A percentile compares a stretch with the other conserved stretches of the same genome.
These are phyloP conservation scores for Prionailurus bengalensis DNA, from an alignment of 2,113 vertebrate genomes.

Conservation along the genomic window DNA sequence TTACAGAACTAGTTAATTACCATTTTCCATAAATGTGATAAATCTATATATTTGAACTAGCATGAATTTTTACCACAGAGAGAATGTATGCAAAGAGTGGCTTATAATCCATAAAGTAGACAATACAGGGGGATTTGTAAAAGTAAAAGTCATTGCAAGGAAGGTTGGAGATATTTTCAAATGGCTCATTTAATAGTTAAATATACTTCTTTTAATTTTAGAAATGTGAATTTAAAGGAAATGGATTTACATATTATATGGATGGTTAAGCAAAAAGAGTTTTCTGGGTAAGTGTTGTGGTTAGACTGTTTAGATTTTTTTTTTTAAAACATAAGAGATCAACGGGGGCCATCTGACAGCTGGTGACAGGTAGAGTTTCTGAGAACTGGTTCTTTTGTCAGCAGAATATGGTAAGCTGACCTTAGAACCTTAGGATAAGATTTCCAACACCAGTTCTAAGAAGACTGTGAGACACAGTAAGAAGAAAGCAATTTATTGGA, in stretches of 20 bases:
- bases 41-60: background rate
- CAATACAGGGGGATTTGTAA: fast-evolving
- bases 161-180: background rate
- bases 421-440: background rate
- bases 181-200: background rate
- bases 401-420: background rate
- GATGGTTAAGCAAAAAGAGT: fast-evolving
- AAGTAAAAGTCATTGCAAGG: background rate
- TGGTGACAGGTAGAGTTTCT: background rate
- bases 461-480: background rate
- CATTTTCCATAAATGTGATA: background rate
- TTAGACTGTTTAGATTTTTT: background rate
- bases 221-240: background rate
- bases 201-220: background rate
- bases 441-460: background rate
- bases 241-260: too few relatives aligned
- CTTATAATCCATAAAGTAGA: background rate
- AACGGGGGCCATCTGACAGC: fast-evolving
- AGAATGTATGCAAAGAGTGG: background rate
- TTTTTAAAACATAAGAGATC: fast-evolving
- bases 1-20: background rate
- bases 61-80: background rate
- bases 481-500: too few relatives aligned
- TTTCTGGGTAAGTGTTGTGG: background rate
- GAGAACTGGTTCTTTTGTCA: background rate